phyloP scores from a whole-genome alignment of 1,140 invertebrate genomes.

The Neocloeon triangulifer region DNA sequence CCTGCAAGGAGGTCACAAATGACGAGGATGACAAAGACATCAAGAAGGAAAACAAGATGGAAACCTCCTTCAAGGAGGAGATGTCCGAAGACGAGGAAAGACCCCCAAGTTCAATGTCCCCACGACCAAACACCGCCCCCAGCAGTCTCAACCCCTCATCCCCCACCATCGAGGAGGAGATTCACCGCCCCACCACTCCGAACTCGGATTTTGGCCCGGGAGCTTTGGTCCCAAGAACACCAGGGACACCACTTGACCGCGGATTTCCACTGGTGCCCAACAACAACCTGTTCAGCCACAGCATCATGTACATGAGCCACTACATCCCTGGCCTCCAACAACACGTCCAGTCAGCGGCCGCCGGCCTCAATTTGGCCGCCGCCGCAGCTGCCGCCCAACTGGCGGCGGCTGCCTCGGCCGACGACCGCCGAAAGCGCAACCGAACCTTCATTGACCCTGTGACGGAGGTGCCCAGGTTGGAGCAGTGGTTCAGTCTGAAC shows the following conservation, averaged over 20 bases:
- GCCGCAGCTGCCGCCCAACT: slow-evolving; percentile 1
- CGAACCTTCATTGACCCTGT: slow-evolving; percentile 98
- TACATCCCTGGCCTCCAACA: slow-evolving; percentile 35
- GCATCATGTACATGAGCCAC: slow-evolving; percentile 79
- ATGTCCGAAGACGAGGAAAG: slow-evolving; percentile 5
- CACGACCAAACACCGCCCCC: too few relatives aligned
- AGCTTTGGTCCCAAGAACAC: slow-evolving; percentile 14
- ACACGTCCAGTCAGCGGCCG: background rate
- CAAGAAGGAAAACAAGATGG: slow-evolving; percentile 2
- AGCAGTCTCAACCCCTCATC: slow-evolving; percentile 16
- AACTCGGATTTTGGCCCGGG: slow-evolving; percentile 17
- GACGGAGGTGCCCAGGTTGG: slow-evolving; percentile 86
- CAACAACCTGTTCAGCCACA: slow-evolving; percentile 54
- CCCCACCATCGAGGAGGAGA: slow-evolving; percentile 20
- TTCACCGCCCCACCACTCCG: slow-evolving; percentile 33
- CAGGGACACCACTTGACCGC: slow-evolving; percentile 25
- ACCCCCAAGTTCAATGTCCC: too few relatives aligned
- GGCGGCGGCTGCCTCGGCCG: slow-evolving; percentile 23
- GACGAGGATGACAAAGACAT: background rate
- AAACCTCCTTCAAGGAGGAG: slow-evolving; percentile 2
- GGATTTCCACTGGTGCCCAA: slow-evolving; percentile 59
- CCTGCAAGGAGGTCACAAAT: background rate
- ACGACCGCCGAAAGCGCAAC: slow-evolving; percentile 78
- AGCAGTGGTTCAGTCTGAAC: slow-evolving; percentile 93
- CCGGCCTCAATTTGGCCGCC: background rate